Conservation (phyloP, 2,888 invertebrate genomes). For the Trimorus sp. region DNA sequence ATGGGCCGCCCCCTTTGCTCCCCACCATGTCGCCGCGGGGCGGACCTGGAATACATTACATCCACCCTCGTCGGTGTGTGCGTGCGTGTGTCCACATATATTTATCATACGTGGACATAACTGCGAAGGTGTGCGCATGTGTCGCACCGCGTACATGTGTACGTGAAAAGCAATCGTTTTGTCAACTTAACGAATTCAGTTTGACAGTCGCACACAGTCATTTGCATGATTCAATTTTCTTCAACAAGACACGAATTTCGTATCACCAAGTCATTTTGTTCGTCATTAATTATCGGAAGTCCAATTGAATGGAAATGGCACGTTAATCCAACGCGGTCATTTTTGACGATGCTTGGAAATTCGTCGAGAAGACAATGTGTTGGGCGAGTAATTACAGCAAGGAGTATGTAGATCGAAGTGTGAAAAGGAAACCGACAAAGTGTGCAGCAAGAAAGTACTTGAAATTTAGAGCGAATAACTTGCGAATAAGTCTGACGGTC, state of each 20-base stretch:
- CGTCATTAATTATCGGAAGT: slow-evolving; percentile 57
- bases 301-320: slow-evolving; percentile 51
- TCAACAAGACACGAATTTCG: slow-evolving; percentile 56
- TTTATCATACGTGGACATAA: slow-evolving; percentile 29
- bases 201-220: slow-evolving; percentile 55
- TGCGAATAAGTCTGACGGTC: slow-evolving; percentile 1
- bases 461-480: slow-evolving; percentile 13
- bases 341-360: too few relatives aligned
- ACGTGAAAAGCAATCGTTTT: slow-evolving; percentile 63
- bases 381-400: too few relatives aligned
- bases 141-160: slow-evolving; percentile 39
- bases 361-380: too few relatives aligned
- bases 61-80: slow-evolving; percentile 73
- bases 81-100: slow-evolving; percentile 42
- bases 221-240: slow-evolving; percentile 65
- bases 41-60: slow-evolving; percentile 81
- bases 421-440: too few relatives aligned
- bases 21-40: slow-evolving; percentile 77
- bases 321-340: slow-evolving; percentile 3
- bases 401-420: neutral
- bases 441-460: neutral
- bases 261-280: slow-evolving; percentile 48
- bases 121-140: slow-evolving; percentile 20
- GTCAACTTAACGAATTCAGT: slow-evolving; percentile 64
- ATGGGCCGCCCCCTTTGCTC: slow-evolving; percentile 79